These are phyloP conservation scores for Mythimna lalbum DNA, from an alignment of 2,888 invertebrate species.

Conservation along the genomic window DNA sequence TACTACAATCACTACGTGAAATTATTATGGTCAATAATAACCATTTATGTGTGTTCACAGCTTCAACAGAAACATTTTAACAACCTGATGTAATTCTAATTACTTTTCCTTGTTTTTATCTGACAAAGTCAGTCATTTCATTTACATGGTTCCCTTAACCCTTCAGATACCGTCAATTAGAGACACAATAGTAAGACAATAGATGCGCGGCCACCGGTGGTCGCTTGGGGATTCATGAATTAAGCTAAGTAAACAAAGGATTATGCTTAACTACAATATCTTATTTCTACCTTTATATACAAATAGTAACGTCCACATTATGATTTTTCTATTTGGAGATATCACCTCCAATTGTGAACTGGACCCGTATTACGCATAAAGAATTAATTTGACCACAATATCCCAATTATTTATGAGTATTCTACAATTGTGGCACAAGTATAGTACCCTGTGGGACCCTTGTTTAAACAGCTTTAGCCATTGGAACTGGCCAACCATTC, in stretches of 20 bases:
- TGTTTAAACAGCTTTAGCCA: slow-evolving; percentile 16
- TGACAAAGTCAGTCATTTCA: slow-evolving; percentile 3
- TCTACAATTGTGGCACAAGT: neutral
- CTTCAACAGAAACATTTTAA: slow-evolving; percentile 8
- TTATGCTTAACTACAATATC: no score
- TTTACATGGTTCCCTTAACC: slow-evolving; percentile 26
- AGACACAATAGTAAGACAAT: no score
- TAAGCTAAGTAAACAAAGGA: no score
- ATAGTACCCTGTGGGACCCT: slow-evolving; percentile 15
- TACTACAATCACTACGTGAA: neutral
- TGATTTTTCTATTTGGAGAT: neutral
- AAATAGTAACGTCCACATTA: neutral
- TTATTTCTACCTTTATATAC: no score
- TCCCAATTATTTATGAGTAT: slow-evolving; percentile 9
- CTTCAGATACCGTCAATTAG: no score
- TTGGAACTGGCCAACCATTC: slow-evolving; percentile 28
- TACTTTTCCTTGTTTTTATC: slow-evolving; percentile 19
- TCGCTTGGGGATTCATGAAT: no score
- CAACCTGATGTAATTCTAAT: slow-evolving; percentile 18
- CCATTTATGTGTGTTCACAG: slow-evolving; percentile 1
- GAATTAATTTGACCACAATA: slow-evolving; percentile 5
- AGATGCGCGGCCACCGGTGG: no score
- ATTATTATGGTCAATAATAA: slow-evolving; percentile 5
- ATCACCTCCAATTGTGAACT: neutral
- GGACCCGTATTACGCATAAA: slow-evolving; percentile 3